Evolutionary conservation across 53 echinoderm and acorn worm genomes (phyloP), one percentile per base, ranked within the genome.

Genomic region (Stichopus horrens): DNA sequence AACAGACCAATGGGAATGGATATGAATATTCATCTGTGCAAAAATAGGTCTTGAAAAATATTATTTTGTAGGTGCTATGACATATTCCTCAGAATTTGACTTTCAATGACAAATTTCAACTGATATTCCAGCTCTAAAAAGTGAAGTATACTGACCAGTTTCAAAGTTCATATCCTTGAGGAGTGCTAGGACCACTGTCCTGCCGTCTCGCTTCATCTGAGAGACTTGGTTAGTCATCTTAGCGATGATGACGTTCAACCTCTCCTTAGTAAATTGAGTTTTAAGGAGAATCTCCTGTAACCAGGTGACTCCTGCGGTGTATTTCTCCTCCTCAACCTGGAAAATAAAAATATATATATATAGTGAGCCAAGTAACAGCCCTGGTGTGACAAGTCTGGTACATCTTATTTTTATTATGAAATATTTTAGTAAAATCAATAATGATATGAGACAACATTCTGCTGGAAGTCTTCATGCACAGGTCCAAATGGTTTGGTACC

Each of bases 171-270:
- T 83, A 14, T 98, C 93, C 53, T 88, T 79, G 9, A 98, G 84
- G 0, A 96, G 74, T 7, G 94, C 90, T 55, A 94, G 88, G 22
- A 93, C 93, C 54, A 96, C 88, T 4, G 95, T 96, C 6, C 96
- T 75, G 8, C 98, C 98, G 73, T 98, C 92, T 16, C 98, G 89
- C 76, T 98, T 96, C 22, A 93, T 75, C 58, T 91, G 86, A 8
- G 98, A 90, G 4, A 98, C 98, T 56, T 93, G 93, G 74, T 98
- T 98, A 53, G 92, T 92, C 94, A 98, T 98, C 93, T 98, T 98
- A 76, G 91, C 93, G 76, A 94, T 94, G 1, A 98, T 93, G 8
- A 98, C 94, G 89, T 94, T 95, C 75, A 98, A 86, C 8, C 96
- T 89, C 37, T 96, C 96, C 8, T 91, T 74, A 8, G 91, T 88